Percentiles rank a stretch among this genome's conserved stretches.
Evolutionary conservation across 2,113 vertebrate genomes (phyloP).

Genomic region (Setophaga kirtlandii): DNA sequence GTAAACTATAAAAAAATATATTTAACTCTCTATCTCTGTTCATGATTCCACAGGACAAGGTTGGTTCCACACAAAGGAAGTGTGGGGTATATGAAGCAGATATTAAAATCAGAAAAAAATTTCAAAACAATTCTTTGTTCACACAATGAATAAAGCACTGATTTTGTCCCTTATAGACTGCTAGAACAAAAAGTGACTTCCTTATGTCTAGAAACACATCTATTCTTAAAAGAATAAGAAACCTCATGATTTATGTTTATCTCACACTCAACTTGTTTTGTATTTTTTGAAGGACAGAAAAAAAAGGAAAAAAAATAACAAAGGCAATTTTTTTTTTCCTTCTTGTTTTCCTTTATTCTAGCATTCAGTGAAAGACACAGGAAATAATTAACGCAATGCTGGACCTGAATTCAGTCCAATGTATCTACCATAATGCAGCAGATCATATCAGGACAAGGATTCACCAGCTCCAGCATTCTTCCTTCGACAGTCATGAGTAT

Average conservation of each 20-base stretch:
- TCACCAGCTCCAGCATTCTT: neutral
- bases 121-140: neutral
- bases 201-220: neutral
- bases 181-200: neutral
- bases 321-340: neutral
- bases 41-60: neutral
- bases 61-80: neutral
- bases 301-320: fast-evolving
- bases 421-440: neutral
- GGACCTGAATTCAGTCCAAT: neutral
- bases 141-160: neutral
- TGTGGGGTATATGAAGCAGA: neutral
- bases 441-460: neutral
- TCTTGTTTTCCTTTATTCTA: neutral
- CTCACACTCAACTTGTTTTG: neutral
- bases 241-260: neutral
- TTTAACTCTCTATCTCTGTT: neutral
- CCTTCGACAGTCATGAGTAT: neutral
- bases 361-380: neutral
- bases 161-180: neutral
- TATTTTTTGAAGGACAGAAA: neutral
- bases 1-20: neutral
- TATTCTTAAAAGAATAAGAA: neutral
- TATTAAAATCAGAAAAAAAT: neutral
- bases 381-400: neutral